A percentile compares a stretch with the other conserved stretches of the same genome.
These are phyloP conservation scores for Calosoma granatense DNA, from an alignment of 1,140 invertebrate species.

Conservation along the genomic window DNA sequence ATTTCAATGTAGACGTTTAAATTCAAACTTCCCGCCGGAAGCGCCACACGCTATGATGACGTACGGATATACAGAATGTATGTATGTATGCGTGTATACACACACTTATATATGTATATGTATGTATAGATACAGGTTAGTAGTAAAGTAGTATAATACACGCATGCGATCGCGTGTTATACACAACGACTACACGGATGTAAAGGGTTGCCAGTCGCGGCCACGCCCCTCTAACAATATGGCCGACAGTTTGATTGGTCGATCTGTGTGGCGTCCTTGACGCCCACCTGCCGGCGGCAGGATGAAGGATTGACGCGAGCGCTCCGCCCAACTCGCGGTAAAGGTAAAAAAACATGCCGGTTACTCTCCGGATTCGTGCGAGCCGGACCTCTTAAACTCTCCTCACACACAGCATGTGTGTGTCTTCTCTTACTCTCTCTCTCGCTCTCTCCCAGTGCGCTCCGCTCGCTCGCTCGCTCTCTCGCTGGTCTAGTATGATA, in stretches of 20 bases:
- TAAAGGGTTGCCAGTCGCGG: neutral
- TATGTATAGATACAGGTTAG: neutral
- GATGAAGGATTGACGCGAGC: conserved; percentile 1
- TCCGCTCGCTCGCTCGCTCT: too few relatives aligned
- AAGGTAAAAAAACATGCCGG: conserved; percentile 7
- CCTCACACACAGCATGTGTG: too few relatives aligned
- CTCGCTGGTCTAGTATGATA: too few relatives aligned
- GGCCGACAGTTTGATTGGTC: conserved; percentile 4
- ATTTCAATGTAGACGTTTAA: too few relatives aligned
- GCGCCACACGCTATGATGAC: neutral
- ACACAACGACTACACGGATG: neutral
- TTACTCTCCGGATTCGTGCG: too few relatives aligned
- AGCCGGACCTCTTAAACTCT: too few relatives aligned
- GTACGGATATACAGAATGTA: neutral
- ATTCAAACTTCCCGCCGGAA: neutral
- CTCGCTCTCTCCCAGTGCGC: too few relatives aligned
- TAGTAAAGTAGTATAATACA: neutral
- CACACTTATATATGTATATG: neutral
- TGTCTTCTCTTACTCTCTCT: too few relatives aligned
- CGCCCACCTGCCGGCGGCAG: conserved; percentile 1
- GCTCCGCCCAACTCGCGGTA: neutral
- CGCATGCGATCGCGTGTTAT: neutral
- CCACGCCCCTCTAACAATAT: conserved; percentile 2
- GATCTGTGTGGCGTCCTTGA: neutral
- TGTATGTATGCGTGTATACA: neutral